Evolutionary conservation across 2,113 vertebrate genomes (phyloP), one percentile per base, ranked within the genome.

Genomic region (Alectura lathami): DNA sequence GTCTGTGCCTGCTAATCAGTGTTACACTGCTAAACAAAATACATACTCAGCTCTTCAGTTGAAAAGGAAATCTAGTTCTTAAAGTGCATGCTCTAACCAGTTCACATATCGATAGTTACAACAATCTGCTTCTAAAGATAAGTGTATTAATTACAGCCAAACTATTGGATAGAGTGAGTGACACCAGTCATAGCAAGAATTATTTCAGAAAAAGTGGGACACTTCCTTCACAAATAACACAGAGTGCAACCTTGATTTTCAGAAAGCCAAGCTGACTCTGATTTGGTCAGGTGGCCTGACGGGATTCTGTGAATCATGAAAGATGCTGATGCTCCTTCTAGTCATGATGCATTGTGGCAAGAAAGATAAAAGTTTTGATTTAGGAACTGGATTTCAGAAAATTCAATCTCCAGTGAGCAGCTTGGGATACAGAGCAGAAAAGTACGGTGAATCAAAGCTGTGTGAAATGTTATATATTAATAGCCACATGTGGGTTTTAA

Each of bases 271-370:
- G 48, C 57, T 76, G 29, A 29, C 18, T 77, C 13, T 14, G 17
- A 54, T 57, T 38, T 29, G 50, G 42, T n/a, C 47, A 66, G 5
- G 53, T 45, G 50, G 42, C 34, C 79, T 76, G 12, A 74, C 30
- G 12, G 50, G 20, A 54, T 72, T 54, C 50, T 66, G 26, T 4
- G 0, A 29, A 29, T 54, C 0, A 0, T 42, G n/a, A 54, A 47
- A 80, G 20, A 42, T 29, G 9, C 32, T 30, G 23, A 13, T 42
- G 42, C 8, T 36, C 14, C 63, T 86, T 29, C 74, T 62, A 64
- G 54, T 57, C 48, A 38, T 3, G 12, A 13, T 45, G 30, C 11
- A 9, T 17, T 24, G 12, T 13, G 40, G 27, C 21, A 64, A 83
- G 51, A 60, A 76, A 47, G 20, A 57, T 6, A 88, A 88, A 83